Percentiles rank a stretch among this genome's conserved stretches.
phyloP scores from a whole-genome alignment of 2,888 invertebrate species.

The Aquatica leii region DNA sequence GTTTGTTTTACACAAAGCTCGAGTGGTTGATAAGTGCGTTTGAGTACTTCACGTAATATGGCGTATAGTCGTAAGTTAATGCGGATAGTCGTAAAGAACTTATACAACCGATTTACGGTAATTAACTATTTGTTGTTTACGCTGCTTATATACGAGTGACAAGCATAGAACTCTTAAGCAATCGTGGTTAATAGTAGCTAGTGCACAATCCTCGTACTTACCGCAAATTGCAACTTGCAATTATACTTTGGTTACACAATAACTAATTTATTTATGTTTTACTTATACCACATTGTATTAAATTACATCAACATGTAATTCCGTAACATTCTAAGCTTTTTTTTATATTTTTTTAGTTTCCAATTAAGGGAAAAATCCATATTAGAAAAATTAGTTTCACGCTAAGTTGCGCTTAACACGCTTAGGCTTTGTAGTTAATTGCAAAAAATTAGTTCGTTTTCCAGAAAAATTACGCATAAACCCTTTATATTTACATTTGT shows the following conservation, averaged over 20 bases:
- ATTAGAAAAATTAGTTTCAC: slow-evolving; percentile 16
- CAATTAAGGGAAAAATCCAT: slow-evolving; percentile 5
- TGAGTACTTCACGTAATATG: slow-evolving; percentile 41
- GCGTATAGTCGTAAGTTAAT: slow-evolving; percentile 53
- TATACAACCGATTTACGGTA: slow-evolving; percentile 51
- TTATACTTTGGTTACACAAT: slow-evolving; percentile 31
- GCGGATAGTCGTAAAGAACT: slow-evolving; percentile 52
- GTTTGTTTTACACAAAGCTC: slow-evolving; percentile 3
- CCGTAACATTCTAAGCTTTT: too few relatives aligned
- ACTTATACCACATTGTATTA: background rate
- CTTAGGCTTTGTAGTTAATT: slow-evolving; percentile 23
- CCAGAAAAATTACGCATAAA: slow-evolving; percentile 29
- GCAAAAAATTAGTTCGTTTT: slow-evolving; percentile 31
- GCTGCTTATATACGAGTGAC: slow-evolving; percentile 30
- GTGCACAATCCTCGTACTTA: slow-evolving; percentile 25
- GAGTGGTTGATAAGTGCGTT: slow-evolving; percentile 17
- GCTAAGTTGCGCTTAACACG: slow-evolving; percentile 27
- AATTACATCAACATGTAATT: slow-evolving; percentile 7
- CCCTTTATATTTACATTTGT: slow-evolving; percentile 26
- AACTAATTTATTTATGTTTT: slow-evolving; percentile 28
- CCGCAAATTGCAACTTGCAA: slow-evolving; percentile 29
- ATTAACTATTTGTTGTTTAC: slow-evolving; percentile 51
- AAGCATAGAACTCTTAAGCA: slow-evolving; percentile 31
- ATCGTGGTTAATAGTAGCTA: slow-evolving; percentile 29
- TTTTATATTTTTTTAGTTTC: background rate